phyloP scores from a whole-genome alignment of 2,113 vertebrate genomes.

The Sylvicapra grimmia region DNA sequence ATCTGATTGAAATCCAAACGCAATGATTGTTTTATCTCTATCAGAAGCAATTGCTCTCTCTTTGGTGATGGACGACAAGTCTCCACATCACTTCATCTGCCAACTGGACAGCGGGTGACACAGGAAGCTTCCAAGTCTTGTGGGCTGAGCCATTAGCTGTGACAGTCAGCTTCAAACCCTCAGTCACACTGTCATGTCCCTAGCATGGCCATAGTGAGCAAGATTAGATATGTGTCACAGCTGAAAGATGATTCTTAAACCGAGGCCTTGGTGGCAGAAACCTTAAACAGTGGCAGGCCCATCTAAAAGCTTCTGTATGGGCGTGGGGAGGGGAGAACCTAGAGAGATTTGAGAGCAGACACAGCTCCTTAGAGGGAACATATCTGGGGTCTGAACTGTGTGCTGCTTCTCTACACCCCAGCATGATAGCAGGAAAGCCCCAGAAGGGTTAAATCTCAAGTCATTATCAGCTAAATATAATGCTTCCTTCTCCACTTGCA shows the following conservation, averaged over 20 bases:
- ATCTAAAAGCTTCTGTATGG: background rate
- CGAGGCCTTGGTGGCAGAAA: conserved; percentile 55
- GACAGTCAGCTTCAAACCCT: conserved; percentile 49
- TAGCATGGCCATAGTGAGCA: background rate
- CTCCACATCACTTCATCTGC: conserved; percentile 65
- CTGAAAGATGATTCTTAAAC: conserved; percentile 47
- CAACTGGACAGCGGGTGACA: conserved; percentile 42
- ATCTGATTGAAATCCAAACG: conserved; percentile 69
- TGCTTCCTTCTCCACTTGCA: background rate
- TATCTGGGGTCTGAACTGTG: background rate
- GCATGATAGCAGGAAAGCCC: background rate
- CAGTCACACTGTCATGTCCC: background rate
- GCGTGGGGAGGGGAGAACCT: background rate
- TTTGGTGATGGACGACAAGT: conserved; percentile 70
- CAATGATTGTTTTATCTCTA: conserved; percentile 73
- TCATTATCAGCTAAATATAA: conserved; percentile 12
- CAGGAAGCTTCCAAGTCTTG: conserved; percentile 22
- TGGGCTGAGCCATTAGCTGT: conserved; percentile 60
- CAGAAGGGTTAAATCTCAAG: background rate
- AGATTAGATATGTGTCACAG: conserved; percentile 27
- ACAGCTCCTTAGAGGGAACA: background rate
- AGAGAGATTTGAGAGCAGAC: background rate
- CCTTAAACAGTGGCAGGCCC: background rate
- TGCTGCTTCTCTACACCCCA: background rate
- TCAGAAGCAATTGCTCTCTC: conserved; percentile 52